Conservation (phyloP, 2,888 invertebrate genomes). For the Patella pellucida region DNA sequence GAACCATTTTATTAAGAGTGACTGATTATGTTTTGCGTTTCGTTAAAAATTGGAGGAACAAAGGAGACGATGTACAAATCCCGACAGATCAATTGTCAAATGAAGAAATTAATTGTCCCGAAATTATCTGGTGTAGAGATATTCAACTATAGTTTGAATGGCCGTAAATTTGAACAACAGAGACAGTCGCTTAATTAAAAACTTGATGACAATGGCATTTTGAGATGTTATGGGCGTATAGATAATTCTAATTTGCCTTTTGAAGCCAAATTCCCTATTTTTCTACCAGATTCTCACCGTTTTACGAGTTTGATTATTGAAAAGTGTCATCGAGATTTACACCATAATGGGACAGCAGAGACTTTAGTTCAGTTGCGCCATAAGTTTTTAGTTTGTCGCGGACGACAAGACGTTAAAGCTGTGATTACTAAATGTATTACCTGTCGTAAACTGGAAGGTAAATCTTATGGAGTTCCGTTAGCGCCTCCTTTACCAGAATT, state of each 20-base stretch:
- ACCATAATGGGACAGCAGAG: neutral
- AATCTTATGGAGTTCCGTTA: neutral
- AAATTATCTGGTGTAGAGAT: neutral
- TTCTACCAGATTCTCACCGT: neutral
- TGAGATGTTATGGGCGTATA: neutral
- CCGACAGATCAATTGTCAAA: neutral
- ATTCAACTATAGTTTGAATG: neutral
- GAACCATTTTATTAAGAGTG: neutral
- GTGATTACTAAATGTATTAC: neutral
- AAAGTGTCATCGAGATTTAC: neutral
- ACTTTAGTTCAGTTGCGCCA: neutral
- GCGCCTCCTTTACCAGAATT: neutral
- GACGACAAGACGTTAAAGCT: neutral
- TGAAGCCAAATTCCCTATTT: neutral
- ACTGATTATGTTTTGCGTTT: constrained; percentile 2
- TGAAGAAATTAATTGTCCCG: neutral
- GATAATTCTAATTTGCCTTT: neutral
- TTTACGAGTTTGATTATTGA: neutral
- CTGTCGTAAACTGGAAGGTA: neutral
- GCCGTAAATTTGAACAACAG: too few species aligned
- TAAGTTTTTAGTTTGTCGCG: neutral
- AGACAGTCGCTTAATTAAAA: neutral
- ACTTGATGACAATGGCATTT: neutral
- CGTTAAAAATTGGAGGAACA: neutral
- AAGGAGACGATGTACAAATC: neutral